Base-by-base conservation (phyloP, 37 sponge, comb jelly and placozoan genomes). In the Agelas oroides region DNA sequence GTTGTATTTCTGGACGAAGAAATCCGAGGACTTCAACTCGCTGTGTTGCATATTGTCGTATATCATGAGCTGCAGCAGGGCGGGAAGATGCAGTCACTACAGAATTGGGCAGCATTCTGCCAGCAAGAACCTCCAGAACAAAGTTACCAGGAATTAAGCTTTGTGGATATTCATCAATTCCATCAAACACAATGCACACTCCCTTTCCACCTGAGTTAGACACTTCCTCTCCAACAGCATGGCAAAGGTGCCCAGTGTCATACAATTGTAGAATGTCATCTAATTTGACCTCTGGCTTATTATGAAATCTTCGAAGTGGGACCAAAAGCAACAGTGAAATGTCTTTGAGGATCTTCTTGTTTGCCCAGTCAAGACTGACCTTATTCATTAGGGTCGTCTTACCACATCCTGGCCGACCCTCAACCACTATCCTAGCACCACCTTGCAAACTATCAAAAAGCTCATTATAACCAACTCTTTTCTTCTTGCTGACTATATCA, bases 21-120 rank as follows among this genome's bases (percentile, higher is more conserved):
- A 78, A 78, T 60, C 78, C 78, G 60, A 78, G 55, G 6, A 78
- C 60, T 12, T 78, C 78, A n/a, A 78, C 35, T 35, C 58, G 61
- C 35, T 39, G 30, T 14, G 30, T n/a, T 36, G 35, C 72, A 5
- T 33, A 3, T n/a, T 78, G 19, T 32, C 32, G 55, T 31, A 78
- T 27, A 8, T 5, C 18, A 3, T 38, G 14, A 52, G 81, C 36
- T 16, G 68, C 69, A 80, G 33, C 34, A 8, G 81, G 81, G n/a
- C 81, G 67, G 17, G 81, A 80, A 39, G 81, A 24, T 14, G 66
- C 81, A 27, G 66, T 38, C 8, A 80, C 69, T 18, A 65, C 31
- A 11, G 81, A 59, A 58, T 66, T 41, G 24, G 81, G 57, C 15
- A 80, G 69, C 8, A 33, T 12, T 6, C 19, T 16, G 30, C 64